A percentile compares a stretch with the other conserved stretches of the same genome.
phyloP scores from a whole-genome alignment of 2,888 invertebrate species.

The Drosophila incognita region DNA sequence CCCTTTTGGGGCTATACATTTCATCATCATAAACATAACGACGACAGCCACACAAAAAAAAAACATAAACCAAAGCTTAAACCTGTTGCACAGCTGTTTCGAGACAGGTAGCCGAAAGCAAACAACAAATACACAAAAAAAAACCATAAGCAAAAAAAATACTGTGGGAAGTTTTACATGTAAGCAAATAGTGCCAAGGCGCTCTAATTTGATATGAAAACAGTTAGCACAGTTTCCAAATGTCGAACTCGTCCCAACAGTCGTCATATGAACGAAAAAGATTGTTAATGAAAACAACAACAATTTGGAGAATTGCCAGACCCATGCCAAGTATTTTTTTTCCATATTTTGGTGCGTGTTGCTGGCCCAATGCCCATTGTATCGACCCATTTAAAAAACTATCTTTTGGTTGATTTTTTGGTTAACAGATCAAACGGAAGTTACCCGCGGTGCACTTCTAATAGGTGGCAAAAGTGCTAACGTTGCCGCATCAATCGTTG shows the following conservation, averaged over 20 bases:
- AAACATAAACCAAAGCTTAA: conserved; percentile 19
- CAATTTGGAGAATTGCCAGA: conserved; percentile 11
- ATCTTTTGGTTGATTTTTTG: conserved; percentile 17
- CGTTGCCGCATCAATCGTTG: conserved; percentile 26
- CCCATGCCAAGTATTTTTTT: conserved; percentile 66
- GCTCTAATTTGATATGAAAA: conserved; percentile 68
- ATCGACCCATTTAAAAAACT: conserved; percentile 28
- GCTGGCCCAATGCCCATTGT: conserved; percentile 38
- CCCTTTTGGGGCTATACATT: conserved; percentile 42
- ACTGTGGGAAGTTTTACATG: conserved; percentile 71
- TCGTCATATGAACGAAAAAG: conserved; percentile 55
- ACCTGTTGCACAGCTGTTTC: conserved; percentile 60
- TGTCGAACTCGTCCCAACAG: conserved; percentile 52
- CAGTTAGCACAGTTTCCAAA: conserved; percentile 72
- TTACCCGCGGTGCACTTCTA: conserved; percentile 50
- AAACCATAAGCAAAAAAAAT: not conserved
- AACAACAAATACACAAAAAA: not conserved
- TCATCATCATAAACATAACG: conserved; percentile 41
- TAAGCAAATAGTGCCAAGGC: conserved; percentile 57
- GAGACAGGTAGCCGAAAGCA: conserved; percentile 6
- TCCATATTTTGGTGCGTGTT: conserved; percentile 31
- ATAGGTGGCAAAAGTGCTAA: conserved; percentile 58
- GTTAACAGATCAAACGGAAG: conserved; percentile 57
- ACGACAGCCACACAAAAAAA: conserved; percentile 5
- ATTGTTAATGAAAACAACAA: conserved; percentile 57